Conservation (phyloP, 2,113 vertebrate genomes). For the Platycercus adscitus region DNA sequence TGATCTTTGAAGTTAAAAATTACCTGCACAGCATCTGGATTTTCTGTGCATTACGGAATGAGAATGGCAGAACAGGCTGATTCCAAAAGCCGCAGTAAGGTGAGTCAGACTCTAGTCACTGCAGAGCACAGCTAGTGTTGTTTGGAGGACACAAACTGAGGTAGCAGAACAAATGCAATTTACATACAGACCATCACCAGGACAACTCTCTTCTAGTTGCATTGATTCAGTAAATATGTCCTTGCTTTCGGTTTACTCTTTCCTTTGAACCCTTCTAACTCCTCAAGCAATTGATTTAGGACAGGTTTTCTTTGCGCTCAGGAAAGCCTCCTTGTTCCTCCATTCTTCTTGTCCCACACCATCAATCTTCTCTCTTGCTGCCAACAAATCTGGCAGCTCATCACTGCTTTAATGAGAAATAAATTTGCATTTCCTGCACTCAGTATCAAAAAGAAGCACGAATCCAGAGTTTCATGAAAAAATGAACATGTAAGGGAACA, state of each 20-base stretch:
- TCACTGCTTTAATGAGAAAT: not conserved
- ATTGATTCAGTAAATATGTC: not conserved
- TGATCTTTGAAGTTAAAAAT: not conserved
- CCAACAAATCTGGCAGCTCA: not conserved
- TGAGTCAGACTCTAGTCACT: not conserved
- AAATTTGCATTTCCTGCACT: not conserved
- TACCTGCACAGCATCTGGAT: not conserved
- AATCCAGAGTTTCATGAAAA: not conserved
- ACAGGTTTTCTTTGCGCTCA: not conserved
- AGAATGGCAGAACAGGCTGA: not conserved
- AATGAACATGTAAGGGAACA: not conserved
- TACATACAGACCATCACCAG: not conserved
- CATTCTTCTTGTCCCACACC: not conserved
- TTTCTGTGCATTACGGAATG: not conserved
- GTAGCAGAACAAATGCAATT: not conserved
- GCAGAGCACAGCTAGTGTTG: not conserved
- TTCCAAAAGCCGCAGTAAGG: not conserved
- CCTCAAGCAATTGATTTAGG: not conserved
- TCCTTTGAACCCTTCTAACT: not conserved
- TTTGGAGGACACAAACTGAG: accelerated
- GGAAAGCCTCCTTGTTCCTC: not conserved
- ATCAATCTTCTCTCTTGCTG: not conserved
- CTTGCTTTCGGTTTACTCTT: not conserved
- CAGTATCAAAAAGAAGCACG: not conserved
- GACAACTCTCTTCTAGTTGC: not conserved